Conservation (phyloP, 2,113 vertebrate genomes). For the Tenebrosternarchus preto region DNA sequence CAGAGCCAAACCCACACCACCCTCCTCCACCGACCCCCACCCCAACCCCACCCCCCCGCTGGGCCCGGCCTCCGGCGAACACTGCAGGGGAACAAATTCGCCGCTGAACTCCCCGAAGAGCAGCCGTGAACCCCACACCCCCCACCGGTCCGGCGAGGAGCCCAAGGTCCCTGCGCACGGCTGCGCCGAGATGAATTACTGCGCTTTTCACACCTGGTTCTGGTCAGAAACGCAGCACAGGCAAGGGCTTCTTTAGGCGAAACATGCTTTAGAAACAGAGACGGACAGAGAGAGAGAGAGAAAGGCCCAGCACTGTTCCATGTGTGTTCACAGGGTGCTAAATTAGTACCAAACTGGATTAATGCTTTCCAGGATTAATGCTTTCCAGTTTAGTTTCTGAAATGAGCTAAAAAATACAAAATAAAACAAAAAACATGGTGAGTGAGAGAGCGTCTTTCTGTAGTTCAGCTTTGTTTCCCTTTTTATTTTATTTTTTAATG, state of each 20-base stretch:
- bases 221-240: slow-evolving; percentile 81
- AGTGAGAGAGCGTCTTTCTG: slow-evolving; percentile 78
- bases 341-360: slow-evolving; percentile 98
- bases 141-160: slow-evolving; percentile 47
- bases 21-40: too few relatives aligned
- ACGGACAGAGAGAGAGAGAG: too few relatives aligned
- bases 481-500: slow-evolving; percentile 86
- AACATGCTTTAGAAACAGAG: slow-evolving; percentile 62
- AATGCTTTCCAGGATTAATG: slow-evolving; percentile 85
- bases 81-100: slow-evolving; percentile 43
- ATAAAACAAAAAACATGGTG: too few relatives aligned
- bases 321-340: slow-evolving; percentile 89
- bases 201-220: slow-evolving; percentile 94
- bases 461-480: slow-evolving; percentile 70
- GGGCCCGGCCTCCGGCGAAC: not conserved
- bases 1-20: too few relatives aligned
- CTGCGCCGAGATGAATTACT: slow-evolving; percentile 83
- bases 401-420: slow-evolving; percentile 79
- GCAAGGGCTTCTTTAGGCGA: slow-evolving; percentile 74
- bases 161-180: slow-evolving; percentile 54
- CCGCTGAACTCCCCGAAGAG: slow-evolving; percentile 33
- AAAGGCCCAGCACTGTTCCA: slow-evolving; percentile 82
- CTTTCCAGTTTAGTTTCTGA: slow-evolving; percentile 91
- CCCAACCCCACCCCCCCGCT: not conserved
- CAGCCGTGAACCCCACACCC: slow-evolving; percentile 34